These are phyloP conservation scores for Eurosta solidaginis DNA, from an alignment of 1,140 invertebrate genomes.

Conservation along the genomic window DNA sequence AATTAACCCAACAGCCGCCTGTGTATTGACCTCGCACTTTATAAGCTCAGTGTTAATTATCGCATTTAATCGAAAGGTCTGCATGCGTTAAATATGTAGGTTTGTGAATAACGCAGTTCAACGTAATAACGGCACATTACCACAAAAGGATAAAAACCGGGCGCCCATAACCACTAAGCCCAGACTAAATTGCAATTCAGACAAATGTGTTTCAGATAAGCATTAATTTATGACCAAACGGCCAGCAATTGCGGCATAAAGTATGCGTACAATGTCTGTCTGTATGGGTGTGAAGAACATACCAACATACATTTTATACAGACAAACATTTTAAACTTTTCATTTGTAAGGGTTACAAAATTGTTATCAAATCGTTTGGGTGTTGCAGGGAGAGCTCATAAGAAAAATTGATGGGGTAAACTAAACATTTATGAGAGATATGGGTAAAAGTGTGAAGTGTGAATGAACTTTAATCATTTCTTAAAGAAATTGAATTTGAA, in stretches of 20 bases:
- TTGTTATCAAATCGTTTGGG: neutral
- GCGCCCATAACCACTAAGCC: neutral
- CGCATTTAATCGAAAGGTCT: neutral
- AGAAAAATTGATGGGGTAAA: neutral
- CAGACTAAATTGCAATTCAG: neutral
- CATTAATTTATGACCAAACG: neutral
- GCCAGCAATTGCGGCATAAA: neutral
- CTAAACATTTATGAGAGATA: neutral
- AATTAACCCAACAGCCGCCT: no score
- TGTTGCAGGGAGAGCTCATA: neutral
- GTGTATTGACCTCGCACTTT: neutral
- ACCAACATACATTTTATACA: neutral
- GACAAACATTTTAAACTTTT: neutral
- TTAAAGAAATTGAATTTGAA: no score
- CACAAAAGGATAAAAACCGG: conserved; percentile 1
- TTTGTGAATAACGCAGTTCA: neutral
- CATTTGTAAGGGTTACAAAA: neutral
- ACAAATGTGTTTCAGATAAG: conserved; percentile 14
- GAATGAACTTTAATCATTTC: no score
- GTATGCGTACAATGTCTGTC: no score
- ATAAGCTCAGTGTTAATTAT: neutral
- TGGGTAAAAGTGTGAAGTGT: no score
- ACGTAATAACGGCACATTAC: neutral
- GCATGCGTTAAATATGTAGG: neutral
- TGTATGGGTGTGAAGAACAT: no score